These are phyloP conservation scores for Patagioenas fasciata DNA, from an alignment of 2,113 vertebrate species.

Conservation along the genomic window DNA sequence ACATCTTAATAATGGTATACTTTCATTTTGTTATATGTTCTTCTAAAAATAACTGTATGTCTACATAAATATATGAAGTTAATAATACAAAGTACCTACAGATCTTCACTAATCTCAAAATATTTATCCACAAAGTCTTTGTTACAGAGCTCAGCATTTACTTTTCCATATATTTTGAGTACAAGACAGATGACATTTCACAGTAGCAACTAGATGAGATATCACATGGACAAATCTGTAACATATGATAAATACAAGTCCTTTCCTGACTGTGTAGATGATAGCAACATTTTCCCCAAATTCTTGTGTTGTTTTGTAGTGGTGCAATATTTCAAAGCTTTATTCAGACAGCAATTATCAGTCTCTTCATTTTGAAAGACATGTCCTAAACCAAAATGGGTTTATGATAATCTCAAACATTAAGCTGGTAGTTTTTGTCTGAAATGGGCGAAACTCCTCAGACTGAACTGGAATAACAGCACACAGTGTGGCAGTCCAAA, in stretches of 20 bases:
- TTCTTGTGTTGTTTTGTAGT: not conserved
- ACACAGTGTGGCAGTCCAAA: conserved; percentile 58
- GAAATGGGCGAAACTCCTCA: not conserved
- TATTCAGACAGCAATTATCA: not conserved
- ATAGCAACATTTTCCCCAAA: not conserved
- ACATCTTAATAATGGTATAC: not conserved
- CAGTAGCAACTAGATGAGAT: not conserved
- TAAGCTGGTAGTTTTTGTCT: not conserved
- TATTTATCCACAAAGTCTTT: not conserved
- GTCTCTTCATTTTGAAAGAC: not conserved
- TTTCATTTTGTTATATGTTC: not conserved
- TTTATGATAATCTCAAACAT: not conserved
- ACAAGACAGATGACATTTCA: not conserved
- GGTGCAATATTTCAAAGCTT: not conserved
- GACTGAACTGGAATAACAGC: conserved; percentile 71
- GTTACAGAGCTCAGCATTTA: not conserved
- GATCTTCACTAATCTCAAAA: not conserved
- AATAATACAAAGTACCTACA: not conserved
- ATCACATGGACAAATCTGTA: not conserved
- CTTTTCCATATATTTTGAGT: not conserved
- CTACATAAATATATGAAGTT: not conserved
- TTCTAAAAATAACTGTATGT: not conserved
- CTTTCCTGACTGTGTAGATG: not conserved
- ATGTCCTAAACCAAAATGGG: not conserved
- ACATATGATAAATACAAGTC: not conserved